Conservation (phyloP, 2,113 vertebrate genomes). For the Apteryx mantelli region DNA sequence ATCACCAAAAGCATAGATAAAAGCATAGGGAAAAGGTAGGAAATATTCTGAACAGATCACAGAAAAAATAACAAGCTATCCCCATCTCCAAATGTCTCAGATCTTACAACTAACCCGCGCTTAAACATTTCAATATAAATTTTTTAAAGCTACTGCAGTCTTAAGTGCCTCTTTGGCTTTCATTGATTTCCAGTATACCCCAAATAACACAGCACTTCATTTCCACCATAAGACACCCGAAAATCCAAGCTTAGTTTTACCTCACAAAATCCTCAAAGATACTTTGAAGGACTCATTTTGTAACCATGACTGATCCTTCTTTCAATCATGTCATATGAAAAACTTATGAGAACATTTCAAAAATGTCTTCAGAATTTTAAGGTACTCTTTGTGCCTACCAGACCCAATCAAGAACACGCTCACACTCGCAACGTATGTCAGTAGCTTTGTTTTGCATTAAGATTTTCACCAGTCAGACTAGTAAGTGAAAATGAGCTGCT, state of each 20-base stretch:
- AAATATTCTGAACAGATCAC: not conserved
- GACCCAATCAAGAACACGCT: not conserved
- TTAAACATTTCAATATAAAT: not conserved
- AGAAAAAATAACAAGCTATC: not conserved
- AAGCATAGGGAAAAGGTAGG: not conserved
- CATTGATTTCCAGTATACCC: not conserved
- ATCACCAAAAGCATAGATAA: not conserved
- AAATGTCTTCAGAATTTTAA: not conserved
- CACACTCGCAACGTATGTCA: not conserved
- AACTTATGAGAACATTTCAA: not conserved
- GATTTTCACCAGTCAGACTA: conserved; percentile 26
- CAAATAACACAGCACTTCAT: not conserved
- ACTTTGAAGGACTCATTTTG: not conserved
- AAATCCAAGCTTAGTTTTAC: conserved; percentile 1
- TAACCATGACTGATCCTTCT: not conserved
- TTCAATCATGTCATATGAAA: not conserved
- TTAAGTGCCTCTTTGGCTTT: not conserved
- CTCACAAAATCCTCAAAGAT: not conserved
- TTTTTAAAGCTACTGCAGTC: not conserved
- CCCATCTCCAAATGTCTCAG: not conserved
- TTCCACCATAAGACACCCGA: not conserved
- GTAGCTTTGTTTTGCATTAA: conserved; percentile 30
- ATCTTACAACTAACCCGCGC: not conserved
- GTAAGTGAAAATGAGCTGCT: conserved; percentile 60
- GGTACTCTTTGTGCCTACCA: not conserved